Conservation (phyloP, 2,113 vertebrate species). For the Trochalopteron elliotii region DNA sequence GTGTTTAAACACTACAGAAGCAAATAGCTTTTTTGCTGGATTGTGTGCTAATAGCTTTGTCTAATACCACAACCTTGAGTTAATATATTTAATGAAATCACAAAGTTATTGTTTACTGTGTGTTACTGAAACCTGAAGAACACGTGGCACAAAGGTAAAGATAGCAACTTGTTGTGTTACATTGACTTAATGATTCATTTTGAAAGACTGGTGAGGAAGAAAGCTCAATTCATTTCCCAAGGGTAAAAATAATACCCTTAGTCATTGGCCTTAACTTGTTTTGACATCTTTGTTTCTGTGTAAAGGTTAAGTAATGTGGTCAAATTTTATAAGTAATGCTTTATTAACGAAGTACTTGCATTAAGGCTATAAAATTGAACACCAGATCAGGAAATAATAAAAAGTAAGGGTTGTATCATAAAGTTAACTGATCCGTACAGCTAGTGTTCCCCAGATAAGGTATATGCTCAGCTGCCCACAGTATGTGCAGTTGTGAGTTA, state of each 20-base stretch:
- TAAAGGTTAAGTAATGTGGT: constrained; percentile 52
- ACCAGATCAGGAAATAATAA: constrained; percentile 59
- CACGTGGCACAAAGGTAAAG: background rate
- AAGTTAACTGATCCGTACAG: constrained; percentile 50
- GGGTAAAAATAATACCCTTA: constrained; percentile 29
- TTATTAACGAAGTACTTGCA: constrained; percentile 39
- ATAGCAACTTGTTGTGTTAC: background rate
- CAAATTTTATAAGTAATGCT: constrained; percentile 53
- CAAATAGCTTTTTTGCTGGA: constrained; percentile 7
- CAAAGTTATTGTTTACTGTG: constrained; percentile 54
- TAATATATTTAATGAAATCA: constrained; percentile 36
- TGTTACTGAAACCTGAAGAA: constrained; percentile 51
- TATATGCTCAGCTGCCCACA: background rate
- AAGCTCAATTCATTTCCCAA: constrained; percentile 26
- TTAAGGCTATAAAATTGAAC: constrained; percentile 57
- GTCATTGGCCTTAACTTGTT: constrained; percentile 15
- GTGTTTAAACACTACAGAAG: background rate
- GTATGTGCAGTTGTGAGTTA: background rate
- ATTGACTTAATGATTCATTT: constrained; percentile 10
- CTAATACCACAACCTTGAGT: background rate
- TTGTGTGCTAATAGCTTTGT: background rate
- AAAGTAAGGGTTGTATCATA: constrained; percentile 46
- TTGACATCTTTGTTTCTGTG: constrained; percentile 42
- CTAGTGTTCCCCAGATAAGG: constrained; percentile 38
- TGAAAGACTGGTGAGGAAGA: background rate